Conservation (phyloP, 2,888 invertebrate genomes). For the Balanococcus diminutus region DNA sequence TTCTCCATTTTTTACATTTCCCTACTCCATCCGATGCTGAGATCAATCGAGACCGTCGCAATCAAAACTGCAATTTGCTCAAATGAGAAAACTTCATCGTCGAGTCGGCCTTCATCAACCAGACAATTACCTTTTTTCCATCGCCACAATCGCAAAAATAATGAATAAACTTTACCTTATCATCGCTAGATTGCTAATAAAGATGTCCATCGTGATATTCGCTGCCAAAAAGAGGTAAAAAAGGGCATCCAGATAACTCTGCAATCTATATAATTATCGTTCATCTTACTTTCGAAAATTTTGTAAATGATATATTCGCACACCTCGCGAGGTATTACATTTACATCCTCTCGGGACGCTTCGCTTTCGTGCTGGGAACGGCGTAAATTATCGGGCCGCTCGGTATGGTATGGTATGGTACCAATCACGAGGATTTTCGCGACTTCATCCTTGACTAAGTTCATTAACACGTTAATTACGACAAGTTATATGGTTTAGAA, state of each 20-base stretch:
- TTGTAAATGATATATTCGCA: neutral
- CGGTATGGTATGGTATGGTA: neutral
- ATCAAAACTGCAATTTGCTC: neutral
- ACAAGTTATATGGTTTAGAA: neutral
- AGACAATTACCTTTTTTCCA: neutral
- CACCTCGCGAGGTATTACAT: neutral
- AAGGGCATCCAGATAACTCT: neutral
- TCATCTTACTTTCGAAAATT: neutral
- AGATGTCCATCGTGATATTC: neutral
- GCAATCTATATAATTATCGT: neutral
- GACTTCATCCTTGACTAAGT: slow-evolving; percentile 19
- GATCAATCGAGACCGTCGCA: neutral
- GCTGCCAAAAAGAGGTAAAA: neutral
- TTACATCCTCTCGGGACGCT: neutral
- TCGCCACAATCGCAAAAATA: neutral
- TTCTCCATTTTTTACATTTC: neutral
- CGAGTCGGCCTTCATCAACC: neutral
- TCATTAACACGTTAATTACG: slow-evolving; percentile 31
- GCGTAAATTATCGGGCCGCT: neutral
- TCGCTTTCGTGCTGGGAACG: neutral
- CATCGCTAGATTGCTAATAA: neutral
- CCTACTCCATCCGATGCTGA: neutral
- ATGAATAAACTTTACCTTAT: neutral
- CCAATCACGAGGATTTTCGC: neutral
- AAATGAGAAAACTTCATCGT: neutral